Evolutionary conservation across 2,888 invertebrate species (phyloP), one percentile per base, ranked within the genome.

Genomic region (Salpingus planirostris): DNA sequence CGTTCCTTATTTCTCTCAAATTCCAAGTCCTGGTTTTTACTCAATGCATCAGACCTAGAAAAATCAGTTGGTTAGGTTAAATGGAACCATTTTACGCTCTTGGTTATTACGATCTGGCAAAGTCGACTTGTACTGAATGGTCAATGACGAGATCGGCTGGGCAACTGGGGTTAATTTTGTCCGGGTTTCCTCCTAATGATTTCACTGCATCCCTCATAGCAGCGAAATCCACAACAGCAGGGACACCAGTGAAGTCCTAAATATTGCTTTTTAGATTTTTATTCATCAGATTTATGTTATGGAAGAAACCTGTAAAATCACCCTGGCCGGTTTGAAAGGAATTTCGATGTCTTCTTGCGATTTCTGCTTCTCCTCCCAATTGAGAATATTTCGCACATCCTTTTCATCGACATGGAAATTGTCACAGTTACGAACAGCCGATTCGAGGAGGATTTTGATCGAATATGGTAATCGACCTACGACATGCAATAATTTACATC

Each of bases 61-160:
- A 18, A 8, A 18, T 18, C 8, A 23, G 5, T 23, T 23, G n/a
- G n/a, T n/a, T n/a, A n/a, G n/a, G n/a, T n/a, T n/a, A n/a, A n/a
- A n/a, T n/a, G 23, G 4, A 11, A 23, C 4, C 11, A 23, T 23
- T 23, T 23, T 23, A n/a, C n/a, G n/a, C n/a, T n/a, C n/a, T 18
- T 18, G 8, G 8, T 5, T 50, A 62, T 65, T 66, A 83, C 81
- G 70, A 67, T 60, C 87, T 73, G 2, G 80, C 76, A 60, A 89
- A 91, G 68, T 98, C 97, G 14, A 95, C 97, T 67, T 97, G 96
- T 26, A 98, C 85, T 0, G 96, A 96, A 60, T 98, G 97, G 66
- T 98, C 98, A 33, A 98, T 95, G 23, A 98, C 96, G 45, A 98
- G 72, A 68, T 98, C 97, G 0, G 93, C 92, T 0, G 97, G 96